These are phyloP conservation scores for Furcula furcula DNA, from an alignment of 2,888 invertebrate genomes.

Conservation along the genomic window DNA sequence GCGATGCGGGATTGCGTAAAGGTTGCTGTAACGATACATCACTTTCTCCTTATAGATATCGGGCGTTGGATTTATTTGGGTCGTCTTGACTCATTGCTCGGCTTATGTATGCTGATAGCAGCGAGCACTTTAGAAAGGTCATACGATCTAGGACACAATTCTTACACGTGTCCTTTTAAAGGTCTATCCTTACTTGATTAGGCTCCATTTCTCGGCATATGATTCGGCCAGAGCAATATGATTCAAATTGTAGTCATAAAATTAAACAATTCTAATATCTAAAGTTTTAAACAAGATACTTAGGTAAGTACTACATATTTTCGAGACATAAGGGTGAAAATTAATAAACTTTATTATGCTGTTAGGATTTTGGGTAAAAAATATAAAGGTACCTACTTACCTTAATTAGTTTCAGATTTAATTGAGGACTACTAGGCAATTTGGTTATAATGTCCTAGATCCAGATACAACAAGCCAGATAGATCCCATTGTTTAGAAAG, in stretches of 20 bases:
- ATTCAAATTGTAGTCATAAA: slow-evolving; percentile 1
- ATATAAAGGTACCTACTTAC: no score
- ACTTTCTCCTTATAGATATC: slow-evolving; percentile 71
- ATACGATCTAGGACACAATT: slow-evolving; percentile 36
- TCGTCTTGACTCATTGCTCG: slow-evolving; percentile 59
- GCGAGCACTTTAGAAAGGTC: slow-evolving; percentile 54
- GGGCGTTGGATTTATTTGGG: slow-evolving; percentile 57
- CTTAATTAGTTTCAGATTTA: no score
- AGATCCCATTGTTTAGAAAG: no score
- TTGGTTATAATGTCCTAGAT: no score
- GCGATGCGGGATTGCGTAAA: slow-evolving; percentile 54
- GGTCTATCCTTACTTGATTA: slow-evolving; percentile 3
- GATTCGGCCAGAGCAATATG: neutral
- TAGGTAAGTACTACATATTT: no score
- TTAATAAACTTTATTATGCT: no score
- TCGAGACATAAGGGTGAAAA: no score
- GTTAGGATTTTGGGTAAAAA: no score
- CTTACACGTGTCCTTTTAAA: slow-evolving; percentile 11
- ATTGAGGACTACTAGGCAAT: no score
- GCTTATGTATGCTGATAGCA: slow-evolving; percentile 64
- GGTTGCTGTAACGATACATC: slow-evolving; percentile 60
- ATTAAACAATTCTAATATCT: no score
- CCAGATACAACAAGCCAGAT: no score
- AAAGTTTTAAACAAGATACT: no score
- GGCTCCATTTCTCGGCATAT: neutral